Base-by-base conservation (phyloP, 30 jellyfish, hydroid and myxozoan genomes). In the Hydractinia symbiolongicarpus region DNA sequence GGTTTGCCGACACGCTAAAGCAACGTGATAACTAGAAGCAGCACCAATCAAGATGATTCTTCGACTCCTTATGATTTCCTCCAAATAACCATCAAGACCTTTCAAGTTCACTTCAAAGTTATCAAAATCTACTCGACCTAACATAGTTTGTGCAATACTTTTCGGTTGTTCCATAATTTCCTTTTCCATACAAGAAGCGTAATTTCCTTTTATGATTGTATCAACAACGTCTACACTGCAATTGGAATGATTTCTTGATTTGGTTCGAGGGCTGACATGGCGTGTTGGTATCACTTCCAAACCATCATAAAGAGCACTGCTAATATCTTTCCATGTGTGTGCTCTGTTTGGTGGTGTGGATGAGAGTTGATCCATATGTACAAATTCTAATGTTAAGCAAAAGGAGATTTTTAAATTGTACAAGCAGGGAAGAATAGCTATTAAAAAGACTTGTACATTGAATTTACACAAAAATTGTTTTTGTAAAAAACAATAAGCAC, bases 151-250 rank as follows among this genome's bases (percentile, higher is more conserved):
- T 54, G 78, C 86, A 21, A 93, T 57, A 72, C 95, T 83, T 7
- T 77, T 82, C 49, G 96, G 96, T 72, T 92, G 98, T 78, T 92
- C 98, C 83, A 87, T 85, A 30, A 93, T 93, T 58, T 93, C 99
- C 72, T 88, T 84, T 82, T 93, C 99, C 99, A 93, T 93, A 73
- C 21, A 79, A n/a, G 96, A 81, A 17, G 81, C 67, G 68, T 68
- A 84, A 4, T 21, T 53, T 4, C 98, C 98, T 82, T 53, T 49
- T 8, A 30, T 60, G 51, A 15, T 5, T 15, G 60, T 4, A n/a
- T 71, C 80, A n/a, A 50, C 16, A 6, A 58, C 30, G 16, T 71
- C 80, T 4, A 71, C 80, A 71, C 80, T 11, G 80, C 60, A 71
- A 20, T 15, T 71, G 9, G 80, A 71, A 9, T 20, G 19, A 6